Percentiles rank a stretch among this genome's conserved stretches.
phyloP scores from a whole-genome alignment of 2,888 invertebrate species.

The Philereme vetulata region DNA sequence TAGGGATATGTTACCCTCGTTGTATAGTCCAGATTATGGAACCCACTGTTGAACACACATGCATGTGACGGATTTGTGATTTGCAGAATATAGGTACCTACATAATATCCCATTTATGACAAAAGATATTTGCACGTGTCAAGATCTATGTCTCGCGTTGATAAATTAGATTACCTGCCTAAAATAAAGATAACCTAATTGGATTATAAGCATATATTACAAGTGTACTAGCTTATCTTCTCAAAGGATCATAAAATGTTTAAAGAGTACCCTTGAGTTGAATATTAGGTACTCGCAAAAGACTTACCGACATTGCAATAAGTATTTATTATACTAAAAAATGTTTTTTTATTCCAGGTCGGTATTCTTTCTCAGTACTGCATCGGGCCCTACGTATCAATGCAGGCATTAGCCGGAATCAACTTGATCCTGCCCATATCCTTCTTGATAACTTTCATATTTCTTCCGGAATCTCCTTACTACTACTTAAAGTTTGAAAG shows the following conservation, averaged over 20 bases:
- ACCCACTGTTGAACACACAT: not conserved
- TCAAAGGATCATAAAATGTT: conserved; percentile 6
- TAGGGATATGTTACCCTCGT: not conserved
- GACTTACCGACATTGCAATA: not conserved
- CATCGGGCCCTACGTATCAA: conserved; percentile 83
- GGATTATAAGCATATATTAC: not conserved
- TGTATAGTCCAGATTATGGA: not conserved
- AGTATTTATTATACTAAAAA: conserved; percentile 1
- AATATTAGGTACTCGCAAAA: conserved; percentile 4
- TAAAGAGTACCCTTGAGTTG: not conserved
- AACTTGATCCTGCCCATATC: conserved; percentile 83
- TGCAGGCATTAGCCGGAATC: conserved; percentile 79
- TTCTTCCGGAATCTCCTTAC: conserved; percentile 88
- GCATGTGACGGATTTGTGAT: not conserved
- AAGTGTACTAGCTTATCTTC: not conserved
- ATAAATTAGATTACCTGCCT: not conserved
- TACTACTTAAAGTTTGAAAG: conserved; percentile 81
- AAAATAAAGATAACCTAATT: not conserved
- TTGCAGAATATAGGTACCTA: not conserved
- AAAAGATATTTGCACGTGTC: conserved; percentile 5
- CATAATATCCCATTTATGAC: not conserved
- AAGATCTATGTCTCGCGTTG: not conserved
- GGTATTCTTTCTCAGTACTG: conserved; percentile 86
- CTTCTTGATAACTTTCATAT: conserved; percentile 81
- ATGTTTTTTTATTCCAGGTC: conserved; percentile 65